phyloP scores from a whole-genome alignment of 2,888 invertebrate species.

The Bombylius discolor region DNA sequence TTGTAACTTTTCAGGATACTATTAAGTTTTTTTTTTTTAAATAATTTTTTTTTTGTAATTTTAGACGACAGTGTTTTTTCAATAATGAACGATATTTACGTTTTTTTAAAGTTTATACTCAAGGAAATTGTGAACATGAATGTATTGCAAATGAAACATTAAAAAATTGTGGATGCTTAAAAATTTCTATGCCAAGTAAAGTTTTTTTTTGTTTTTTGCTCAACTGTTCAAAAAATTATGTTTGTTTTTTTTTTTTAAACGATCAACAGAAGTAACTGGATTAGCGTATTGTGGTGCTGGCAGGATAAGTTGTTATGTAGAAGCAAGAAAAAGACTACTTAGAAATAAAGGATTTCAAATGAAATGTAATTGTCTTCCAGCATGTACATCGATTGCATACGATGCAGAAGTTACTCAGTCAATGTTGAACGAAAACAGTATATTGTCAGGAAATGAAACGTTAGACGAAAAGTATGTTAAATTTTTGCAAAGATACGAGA shows the following conservation, averaged over 20 bases:
- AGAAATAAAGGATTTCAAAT: slow-evolving; percentile 1
- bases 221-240: too few species aligned
- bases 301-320: neutral
- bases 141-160: slow-evolving; percentile 49
- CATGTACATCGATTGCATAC: slow-evolving; percentile 50
- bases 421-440: neutral
- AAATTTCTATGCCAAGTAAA: slow-evolving; percentile 49
- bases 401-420: slow-evolving; percentile 53
- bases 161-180: slow-evolving; percentile 45
- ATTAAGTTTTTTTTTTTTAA: neutral
- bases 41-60: neutral
- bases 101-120: slow-evolving; percentile 50
- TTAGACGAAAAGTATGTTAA: neutral
- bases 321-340: neutral
- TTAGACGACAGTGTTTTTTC: slow-evolving; percentile 49
- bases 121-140: slow-evolving; percentile 53
- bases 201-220: neutral
- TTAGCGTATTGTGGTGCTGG: neutral
- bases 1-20: neutral
- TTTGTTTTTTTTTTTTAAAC: neutral
- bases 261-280: neutral
- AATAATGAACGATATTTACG: slow-evolving; percentile 44
- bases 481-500: neutral
- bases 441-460: neutral
- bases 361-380: slow-evolving; percentile 46